Conservation (phyloP, 2,113 vertebrate species). For the Cettia cetti region DNA sequence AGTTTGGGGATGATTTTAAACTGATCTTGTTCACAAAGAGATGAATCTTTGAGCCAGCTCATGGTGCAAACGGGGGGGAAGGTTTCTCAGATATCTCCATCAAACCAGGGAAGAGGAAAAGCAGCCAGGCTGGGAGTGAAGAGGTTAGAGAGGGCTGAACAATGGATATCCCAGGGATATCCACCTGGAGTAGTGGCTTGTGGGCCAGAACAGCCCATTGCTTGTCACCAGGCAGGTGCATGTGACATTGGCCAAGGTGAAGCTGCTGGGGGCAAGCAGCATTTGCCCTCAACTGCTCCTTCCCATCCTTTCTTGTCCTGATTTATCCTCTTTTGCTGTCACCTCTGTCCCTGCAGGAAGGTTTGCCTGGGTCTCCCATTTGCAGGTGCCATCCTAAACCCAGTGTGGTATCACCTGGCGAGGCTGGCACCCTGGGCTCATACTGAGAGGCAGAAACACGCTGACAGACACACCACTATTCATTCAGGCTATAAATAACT, state of each 20-base stretch:
- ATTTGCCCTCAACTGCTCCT: background rate
- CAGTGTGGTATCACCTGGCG: rapidly evolving
- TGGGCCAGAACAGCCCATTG: background rate
- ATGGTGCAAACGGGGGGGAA: background rate
- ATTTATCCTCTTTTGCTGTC: background rate
- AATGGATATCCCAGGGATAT: background rate
- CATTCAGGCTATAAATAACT: slow-evolving; percentile 37
- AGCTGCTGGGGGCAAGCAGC: background rate
- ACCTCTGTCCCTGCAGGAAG: background rate
- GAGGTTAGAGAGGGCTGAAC: background rate
- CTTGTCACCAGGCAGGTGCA: background rate
- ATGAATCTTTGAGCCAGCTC: background rate
- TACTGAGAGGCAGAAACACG: background rate
- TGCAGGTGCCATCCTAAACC: background rate
- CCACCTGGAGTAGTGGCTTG: background rate
- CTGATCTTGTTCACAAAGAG: background rate
- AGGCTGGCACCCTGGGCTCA: background rate
- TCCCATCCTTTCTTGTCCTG: background rate
- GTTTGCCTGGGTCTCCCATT: background rate
- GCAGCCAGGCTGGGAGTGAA: background rate
- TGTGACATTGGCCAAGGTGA: background rate
- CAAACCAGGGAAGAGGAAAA: background rate
- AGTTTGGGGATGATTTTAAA: slow-evolving; percentile 16
- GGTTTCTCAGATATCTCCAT: background rate
- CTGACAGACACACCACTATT: background rate